A percentile compares a stretch with the other conserved stretches of the same genome.
phyloP scores from a whole-genome alignment of 2,797 vertebrate species.

The Paguma larvata region DNA sequence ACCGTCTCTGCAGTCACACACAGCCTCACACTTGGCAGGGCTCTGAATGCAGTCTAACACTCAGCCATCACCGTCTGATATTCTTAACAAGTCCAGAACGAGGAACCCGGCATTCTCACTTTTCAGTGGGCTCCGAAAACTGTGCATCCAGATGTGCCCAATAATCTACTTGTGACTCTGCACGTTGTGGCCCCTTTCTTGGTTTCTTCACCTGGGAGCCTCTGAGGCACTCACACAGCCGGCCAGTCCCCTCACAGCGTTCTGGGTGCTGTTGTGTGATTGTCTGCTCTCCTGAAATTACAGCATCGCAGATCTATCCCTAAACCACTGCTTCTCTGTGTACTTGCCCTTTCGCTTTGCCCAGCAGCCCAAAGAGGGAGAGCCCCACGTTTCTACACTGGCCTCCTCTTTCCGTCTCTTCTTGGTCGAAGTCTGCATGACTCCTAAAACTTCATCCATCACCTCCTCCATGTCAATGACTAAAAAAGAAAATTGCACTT shows the following conservation, averaged over 20 bases:
- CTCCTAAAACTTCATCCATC: background rate
- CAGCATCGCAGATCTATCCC: background rate
- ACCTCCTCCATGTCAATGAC: background rate
- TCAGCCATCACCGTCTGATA: background rate
- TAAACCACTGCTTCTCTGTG: fast-evolving
- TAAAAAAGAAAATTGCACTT: background rate
- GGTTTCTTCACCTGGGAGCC: background rate
- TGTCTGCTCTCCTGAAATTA: background rate
- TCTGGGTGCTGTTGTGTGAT: background rate
- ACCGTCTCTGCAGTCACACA: background rate
- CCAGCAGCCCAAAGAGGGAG: fast-evolving
- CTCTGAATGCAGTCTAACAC: background rate
- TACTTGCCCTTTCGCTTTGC: background rate
- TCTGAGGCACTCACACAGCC: fast-evolving
- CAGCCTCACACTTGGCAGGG: no score
- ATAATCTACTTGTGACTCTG: no score
- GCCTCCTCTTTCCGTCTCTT: background rate
- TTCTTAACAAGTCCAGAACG: background rate
- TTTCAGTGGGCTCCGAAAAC: background rate
- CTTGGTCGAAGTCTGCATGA: background rate
- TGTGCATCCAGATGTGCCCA: background rate
- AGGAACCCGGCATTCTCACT: background rate
- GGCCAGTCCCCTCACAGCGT: background rate
- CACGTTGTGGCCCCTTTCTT: no score
- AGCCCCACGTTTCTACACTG: background rate